Evolutionary conservation across 2,113 vertebrate genomes (phyloP).

Genomic region (Vombatus ursinus): DNA sequence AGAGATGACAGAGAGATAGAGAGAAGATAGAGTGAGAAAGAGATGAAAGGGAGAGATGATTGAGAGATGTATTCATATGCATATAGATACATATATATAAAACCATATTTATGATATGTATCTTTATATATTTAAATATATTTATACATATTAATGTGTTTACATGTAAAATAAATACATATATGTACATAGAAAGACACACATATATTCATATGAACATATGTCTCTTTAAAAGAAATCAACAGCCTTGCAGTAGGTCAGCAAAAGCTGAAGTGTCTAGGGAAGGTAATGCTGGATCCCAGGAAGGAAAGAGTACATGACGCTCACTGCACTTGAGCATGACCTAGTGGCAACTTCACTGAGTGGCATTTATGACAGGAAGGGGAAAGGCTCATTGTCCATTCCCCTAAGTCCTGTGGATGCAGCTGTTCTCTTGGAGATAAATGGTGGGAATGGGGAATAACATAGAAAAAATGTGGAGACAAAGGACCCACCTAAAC

Average conservation of each 20-base stretch:
- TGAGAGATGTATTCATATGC: too few species aligned
- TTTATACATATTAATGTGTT: neutral
- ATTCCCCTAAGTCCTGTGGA: conserved; percentile 65
- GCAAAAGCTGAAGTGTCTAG: conserved; percentile 32
- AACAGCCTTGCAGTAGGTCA: conserved; percentile 29
- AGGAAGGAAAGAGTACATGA: conserved; percentile 68
- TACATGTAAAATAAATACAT: neutral
- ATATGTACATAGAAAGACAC: neutral
- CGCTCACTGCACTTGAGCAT: conserved; percentile 85
- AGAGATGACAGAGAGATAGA: neutral
- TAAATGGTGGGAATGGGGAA: conserved; percentile 56
- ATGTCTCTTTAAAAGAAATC: conserved; percentile 1
- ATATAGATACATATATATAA: neutral
- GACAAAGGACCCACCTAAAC: neutral
- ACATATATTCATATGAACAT: neutral
- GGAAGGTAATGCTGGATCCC: conserved; percentile 71
- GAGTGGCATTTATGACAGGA: conserved; percentile 81
- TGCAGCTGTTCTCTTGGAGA: conserved; percentile 22
- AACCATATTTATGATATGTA: neutral
- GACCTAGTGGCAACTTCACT: conserved; percentile 85
- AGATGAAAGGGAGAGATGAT: too few species aligned
- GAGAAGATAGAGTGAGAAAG: neutral
- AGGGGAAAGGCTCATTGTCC: conserved; percentile 73
- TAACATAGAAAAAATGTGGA: conserved; percentile 36
- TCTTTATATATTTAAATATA: neutral